phyloP scores from a whole-genome alignment of 1,140 invertebrate genomes.

The Harlomillsia oculata region DNA sequence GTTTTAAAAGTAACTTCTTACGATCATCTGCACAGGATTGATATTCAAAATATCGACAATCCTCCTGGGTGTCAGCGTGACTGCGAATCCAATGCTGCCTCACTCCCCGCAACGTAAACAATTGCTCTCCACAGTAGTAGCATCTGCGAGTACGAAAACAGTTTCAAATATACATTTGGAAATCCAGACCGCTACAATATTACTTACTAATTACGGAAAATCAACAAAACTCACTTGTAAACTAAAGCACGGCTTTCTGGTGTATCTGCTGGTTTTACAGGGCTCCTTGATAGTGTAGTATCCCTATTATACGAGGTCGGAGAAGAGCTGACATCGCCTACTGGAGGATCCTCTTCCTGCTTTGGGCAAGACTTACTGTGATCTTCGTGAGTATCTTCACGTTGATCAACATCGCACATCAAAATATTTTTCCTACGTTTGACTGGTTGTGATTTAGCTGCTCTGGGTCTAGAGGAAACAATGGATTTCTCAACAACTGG shows the following conservation, averaged over 20 bases:
- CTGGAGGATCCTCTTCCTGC: too few species aligned
- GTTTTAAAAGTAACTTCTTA: neutral
- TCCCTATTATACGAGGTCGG: neutral
- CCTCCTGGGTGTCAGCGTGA: neutral
- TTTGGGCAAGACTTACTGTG: too few species aligned
- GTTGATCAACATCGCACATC: too few species aligned
- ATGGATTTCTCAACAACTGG: neutral
- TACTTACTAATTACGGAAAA: neutral
- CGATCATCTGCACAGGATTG: neutral
- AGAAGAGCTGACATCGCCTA: neutral
- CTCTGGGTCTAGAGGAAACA: neutral
- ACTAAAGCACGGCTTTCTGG: too few species aligned
- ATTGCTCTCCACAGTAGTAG: constrained; percentile 1
- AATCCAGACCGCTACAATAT: neutral
- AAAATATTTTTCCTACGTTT: too few species aligned
- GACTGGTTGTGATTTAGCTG: too few species aligned
- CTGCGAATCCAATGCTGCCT: constrained; percentile 15
- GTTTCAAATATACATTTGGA: neutral
- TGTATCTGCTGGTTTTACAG: too few species aligned
- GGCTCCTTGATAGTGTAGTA: neutral
- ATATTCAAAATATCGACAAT: constrained; percentile 16
- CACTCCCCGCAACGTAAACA: constrained; percentile 10
- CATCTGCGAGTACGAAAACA: constrained; percentile 19
- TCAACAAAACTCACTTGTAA: neutral
- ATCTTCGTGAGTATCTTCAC: too few species aligned